phyloP scores from a whole-genome alignment of 2,797 vertebrate genomes.

The Rhyacichthys aspro region DNA sequence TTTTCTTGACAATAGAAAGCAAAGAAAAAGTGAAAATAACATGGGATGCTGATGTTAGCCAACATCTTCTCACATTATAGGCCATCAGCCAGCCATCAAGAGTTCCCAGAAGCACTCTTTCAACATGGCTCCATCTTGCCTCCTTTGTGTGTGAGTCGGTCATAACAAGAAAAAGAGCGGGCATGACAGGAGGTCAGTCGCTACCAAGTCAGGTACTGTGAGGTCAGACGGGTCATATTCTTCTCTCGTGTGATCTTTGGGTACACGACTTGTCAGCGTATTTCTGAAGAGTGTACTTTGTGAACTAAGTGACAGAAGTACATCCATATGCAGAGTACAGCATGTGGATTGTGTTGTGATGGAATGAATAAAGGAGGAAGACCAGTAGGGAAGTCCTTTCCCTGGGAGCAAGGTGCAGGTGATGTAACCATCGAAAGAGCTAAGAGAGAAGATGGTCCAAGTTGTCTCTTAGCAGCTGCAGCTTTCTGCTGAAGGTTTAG shows the following conservation, averaged over 20 bases:
- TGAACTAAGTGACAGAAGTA: slow-evolving; percentile 40
- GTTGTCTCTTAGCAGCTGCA: slow-evolving; percentile 90
- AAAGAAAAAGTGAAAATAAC: slow-evolving; percentile 37
- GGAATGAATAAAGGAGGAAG: slow-evolving; percentile 66
- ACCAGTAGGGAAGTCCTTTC: slow-evolving; percentile 63
- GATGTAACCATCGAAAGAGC: slow-evolving; percentile 64
- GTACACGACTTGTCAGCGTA: slow-evolving; percentile 41
- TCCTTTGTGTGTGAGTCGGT: slow-evolving; percentile 41
- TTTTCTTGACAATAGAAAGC: slow-evolving; percentile 60
- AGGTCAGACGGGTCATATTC: slow-evolving; percentile 31
- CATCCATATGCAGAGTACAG: slow-evolving; percentile 60
- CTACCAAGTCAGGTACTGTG: slow-evolving; percentile 24
- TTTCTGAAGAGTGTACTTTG: slow-evolving; percentile 48
- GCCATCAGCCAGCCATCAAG: slow-evolving; percentile 51
- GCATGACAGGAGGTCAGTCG: slow-evolving; percentile 37
- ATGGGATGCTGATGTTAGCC: slow-evolving; percentile 64
- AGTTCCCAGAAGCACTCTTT: slow-evolving; percentile 54
- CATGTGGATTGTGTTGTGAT: slow-evolving; percentile 43
- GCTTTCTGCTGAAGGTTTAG: slow-evolving; percentile 87
- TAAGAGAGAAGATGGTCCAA: slow-evolving; percentile 68
- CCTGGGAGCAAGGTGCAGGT: slow-evolving; percentile 49
- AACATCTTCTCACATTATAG: slow-evolving; percentile 64
- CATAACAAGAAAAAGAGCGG: slow-evolving; percentile 35
- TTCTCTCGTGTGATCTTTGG: slow-evolving; percentile 57
- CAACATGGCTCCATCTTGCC: slow-evolving; percentile 54